These are phyloP conservation scores for Pardalotus punctatus DNA, from an alignment of 2,113 vertebrate species.

Conservation along the genomic window DNA sequence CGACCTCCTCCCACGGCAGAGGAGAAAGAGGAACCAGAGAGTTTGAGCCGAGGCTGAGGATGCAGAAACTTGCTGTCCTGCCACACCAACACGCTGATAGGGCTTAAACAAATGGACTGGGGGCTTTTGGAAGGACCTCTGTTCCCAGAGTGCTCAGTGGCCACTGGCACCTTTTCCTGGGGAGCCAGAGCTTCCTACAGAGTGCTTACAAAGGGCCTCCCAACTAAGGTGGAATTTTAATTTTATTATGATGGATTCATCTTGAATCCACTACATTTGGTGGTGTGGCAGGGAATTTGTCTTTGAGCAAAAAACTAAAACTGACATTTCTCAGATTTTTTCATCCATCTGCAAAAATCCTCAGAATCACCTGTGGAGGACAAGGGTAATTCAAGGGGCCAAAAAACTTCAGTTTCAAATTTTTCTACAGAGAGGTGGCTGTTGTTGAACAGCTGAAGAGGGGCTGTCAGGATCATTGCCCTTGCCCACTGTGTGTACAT, in stretches of 20 bases:
- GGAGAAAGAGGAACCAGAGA: rapidly evolving
- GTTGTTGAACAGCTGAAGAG: background rate
- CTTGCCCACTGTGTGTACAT: rapidly evolving
- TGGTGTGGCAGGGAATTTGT: background rate
- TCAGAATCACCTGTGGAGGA: background rate
- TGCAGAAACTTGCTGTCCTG: background rate
- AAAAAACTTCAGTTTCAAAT: background rate
- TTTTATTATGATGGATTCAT: rapidly evolving
- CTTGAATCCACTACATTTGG: background rate
- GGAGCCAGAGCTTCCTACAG: rapidly evolving
- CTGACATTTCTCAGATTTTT: background rate
- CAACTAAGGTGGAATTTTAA: background rate
- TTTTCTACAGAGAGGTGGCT: background rate
- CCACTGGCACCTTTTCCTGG: background rate
- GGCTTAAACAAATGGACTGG: rapidly evolving
- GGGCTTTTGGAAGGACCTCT: background rate
- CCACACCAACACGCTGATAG: rapidly evolving
- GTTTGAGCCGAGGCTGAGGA: rapidly evolving
- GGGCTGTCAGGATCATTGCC: background rate
- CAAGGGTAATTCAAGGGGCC: background rate
- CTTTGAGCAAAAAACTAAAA: background rate
- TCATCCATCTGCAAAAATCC: background rate
- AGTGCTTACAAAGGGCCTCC: too few relatives aligned
- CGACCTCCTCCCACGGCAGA: rapidly evolving
- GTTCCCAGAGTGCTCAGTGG: rapidly evolving